Conservation (phyloP, 2,113 vertebrate genomes). For the Brachionichthys hirsutus region DNA sequence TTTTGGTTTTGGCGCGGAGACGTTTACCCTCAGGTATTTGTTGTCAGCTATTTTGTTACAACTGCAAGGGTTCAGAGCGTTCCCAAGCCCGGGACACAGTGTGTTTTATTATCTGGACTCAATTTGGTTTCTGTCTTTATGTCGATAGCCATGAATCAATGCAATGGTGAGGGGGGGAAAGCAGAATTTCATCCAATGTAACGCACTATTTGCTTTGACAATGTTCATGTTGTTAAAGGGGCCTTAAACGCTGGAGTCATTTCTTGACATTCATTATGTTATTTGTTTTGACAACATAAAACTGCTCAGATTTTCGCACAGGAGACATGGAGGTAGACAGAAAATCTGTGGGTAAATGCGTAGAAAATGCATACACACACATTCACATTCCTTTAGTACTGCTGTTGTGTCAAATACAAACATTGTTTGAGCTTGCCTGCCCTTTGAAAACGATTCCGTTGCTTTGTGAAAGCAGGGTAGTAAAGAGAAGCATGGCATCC, state of each 20-base stretch:
- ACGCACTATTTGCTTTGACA: slow-evolving; percentile 34
- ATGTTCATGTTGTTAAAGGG: slow-evolving; percentile 21
- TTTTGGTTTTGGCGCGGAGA: slow-evolving; percentile 19
- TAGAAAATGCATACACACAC: slow-evolving; percentile 11
- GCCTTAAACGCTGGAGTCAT: slow-evolving; percentile 10
- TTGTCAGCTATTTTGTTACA: slow-evolving; percentile 41
- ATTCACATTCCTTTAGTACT: background rate
- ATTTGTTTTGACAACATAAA: slow-evolving; percentile 39
- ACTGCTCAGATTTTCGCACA: slow-evolving; percentile 27
- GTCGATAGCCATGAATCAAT: slow-evolving; percentile 29
- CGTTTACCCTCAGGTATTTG: slow-evolving; percentile 31
- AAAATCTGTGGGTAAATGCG: background rate
- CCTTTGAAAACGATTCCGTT: slow-evolving; percentile 6
- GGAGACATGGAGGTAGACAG: background rate
- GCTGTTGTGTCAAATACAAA: background rate
- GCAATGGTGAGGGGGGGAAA: background rate
- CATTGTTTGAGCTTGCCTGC: background rate
- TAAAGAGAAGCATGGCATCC: background rate
- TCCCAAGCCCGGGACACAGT: slow-evolving; percentile 34
- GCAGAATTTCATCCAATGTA: slow-evolving; percentile 18
- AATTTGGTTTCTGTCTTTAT: slow-evolving; percentile 38
- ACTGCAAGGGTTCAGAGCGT: slow-evolving; percentile 13
- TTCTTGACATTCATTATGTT: slow-evolving; percentile 35
- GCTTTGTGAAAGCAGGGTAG: background rate
- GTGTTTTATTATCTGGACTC: slow-evolving; percentile 36